These are phyloP conservation scores for Anastatus disparis DNA, from an alignment of 1,140 invertebrate genomes.

Conservation along the genomic window DNA sequence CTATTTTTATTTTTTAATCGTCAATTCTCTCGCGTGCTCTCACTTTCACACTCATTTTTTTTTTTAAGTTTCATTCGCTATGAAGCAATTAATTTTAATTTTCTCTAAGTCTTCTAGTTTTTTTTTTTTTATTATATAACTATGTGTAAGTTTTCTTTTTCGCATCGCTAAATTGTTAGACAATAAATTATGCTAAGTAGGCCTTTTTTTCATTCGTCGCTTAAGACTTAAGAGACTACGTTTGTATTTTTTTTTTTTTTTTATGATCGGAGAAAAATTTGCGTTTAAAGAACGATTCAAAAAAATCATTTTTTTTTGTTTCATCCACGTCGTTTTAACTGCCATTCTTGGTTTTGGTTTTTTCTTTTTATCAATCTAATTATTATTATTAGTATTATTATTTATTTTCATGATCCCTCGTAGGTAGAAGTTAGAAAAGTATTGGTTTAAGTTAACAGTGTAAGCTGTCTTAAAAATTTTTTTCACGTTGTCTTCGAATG, in stretches of 20 bases:
- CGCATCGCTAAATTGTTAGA: constrained; percentile 41
- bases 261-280: constrained; percentile 17
- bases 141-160: constrained; percentile 19
- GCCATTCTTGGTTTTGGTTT: constrained; percentile 19
- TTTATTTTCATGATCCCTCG: too few species aligned
- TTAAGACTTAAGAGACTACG: constrained; percentile 48
- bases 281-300: constrained; percentile 18
- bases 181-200: constrained; percentile 51
- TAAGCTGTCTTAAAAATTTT: constrained; percentile 56
- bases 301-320: too few species aligned
- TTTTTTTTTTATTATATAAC: constrained; percentile 14
- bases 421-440: too few species aligned
- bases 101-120: constrained; percentile 20
- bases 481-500: constrained; percentile 61
- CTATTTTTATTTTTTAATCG: not conserved
- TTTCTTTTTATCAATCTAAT: constrained; percentile 9
- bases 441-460: constrained; percentile 44
- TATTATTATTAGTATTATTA: too few species aligned
- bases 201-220: constrained; percentile 55
- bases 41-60: not conserved
- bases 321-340: constrained; percentile 27
- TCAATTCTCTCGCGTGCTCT: constrained; percentile 20
- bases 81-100: constrained; percentile 31
- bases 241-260: constrained; percentile 10
- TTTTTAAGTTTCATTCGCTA: constrained; percentile 17